Conservation (phyloP, 2,797 vertebrate species). For the Lacerta agilis region DNA sequence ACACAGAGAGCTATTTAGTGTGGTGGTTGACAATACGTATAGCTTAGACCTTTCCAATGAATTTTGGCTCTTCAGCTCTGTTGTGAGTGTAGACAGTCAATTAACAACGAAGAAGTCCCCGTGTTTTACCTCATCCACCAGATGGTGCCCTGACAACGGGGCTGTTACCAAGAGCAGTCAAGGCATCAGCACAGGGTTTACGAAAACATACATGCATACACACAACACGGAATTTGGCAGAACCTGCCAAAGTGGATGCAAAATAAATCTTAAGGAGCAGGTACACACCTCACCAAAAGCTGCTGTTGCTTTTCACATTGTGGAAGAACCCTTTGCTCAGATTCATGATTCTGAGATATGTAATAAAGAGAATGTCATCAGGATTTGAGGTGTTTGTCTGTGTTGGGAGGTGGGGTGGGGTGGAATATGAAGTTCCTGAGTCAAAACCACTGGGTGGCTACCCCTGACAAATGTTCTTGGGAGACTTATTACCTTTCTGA, state of each 20-base stretch:
- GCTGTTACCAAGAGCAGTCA: no score
- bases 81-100: neutral
- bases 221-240: neutral
- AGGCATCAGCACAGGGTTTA: neutral
- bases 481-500: neutral
- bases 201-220: neutral
- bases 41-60: conserved; percentile 24
- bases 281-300: neutral
- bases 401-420: neutral
- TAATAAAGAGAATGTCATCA: neutral
- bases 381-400: neutral
- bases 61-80: conserved; percentile 4
- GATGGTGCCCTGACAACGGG: neutral
- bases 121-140: neutral
- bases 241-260: neutral
- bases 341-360: neutral
- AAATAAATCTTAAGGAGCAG: neutral
- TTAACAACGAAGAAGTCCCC: neutral
- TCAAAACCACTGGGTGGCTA: neutral
- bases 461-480: neutral
- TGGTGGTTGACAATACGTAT: neutral
- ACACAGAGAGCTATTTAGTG: neutral
- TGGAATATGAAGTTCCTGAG: neutral
- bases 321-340: neutral
- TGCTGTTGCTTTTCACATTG: neutral